These are phyloP conservation scores for Euphonia xanthogaster DNA, from an alignment of 2,797 vertebrate genomes.

Conservation along the genomic window DNA sequence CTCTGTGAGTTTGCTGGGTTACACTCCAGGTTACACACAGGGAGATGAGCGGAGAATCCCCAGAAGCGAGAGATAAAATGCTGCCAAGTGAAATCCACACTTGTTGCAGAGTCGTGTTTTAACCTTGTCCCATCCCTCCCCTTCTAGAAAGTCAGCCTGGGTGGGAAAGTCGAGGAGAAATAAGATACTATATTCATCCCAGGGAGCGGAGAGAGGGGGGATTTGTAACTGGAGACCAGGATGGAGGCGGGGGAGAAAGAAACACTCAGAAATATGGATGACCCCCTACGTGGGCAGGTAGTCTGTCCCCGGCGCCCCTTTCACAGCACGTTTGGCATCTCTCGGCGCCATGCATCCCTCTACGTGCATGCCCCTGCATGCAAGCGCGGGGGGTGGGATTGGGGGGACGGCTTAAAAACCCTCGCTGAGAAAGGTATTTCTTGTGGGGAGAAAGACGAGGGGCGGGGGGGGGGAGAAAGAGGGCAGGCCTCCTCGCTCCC, in stretches of 20 bases:
- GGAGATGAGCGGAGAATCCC: neutral
- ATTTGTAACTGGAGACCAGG: conserved; percentile 27
- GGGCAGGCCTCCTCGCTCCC: conserved; percentile 77
- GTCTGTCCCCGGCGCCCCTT: neutral
- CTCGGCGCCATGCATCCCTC: neutral
- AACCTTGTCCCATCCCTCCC: neutral
- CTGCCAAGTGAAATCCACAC: neutral
- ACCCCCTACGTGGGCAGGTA: neutral
- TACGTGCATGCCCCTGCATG: neutral
- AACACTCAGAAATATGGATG: neutral
- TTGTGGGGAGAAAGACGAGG: conserved; percentile 63
- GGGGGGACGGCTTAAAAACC: conserved; percentile 57
- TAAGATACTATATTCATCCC: neutral
- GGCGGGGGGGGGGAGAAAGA: conserved; percentile 54
- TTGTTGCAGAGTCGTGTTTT: neutral
- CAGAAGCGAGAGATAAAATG: neutral
- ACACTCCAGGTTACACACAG: neutral
- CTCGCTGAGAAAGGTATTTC: conserved; percentile 84
- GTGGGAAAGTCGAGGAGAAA: conserved; percentile 28
- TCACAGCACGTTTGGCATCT: conserved; percentile 40
- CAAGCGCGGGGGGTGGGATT: neutral
- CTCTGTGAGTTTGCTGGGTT: neutral
- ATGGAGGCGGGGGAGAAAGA: neutral
- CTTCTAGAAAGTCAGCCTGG: neutral
- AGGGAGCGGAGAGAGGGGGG: neutral